phyloP scores from a whole-genome alignment of 30 jellyfish, hydroid and myxozoan species.

The Aurelia aurita region DNA sequence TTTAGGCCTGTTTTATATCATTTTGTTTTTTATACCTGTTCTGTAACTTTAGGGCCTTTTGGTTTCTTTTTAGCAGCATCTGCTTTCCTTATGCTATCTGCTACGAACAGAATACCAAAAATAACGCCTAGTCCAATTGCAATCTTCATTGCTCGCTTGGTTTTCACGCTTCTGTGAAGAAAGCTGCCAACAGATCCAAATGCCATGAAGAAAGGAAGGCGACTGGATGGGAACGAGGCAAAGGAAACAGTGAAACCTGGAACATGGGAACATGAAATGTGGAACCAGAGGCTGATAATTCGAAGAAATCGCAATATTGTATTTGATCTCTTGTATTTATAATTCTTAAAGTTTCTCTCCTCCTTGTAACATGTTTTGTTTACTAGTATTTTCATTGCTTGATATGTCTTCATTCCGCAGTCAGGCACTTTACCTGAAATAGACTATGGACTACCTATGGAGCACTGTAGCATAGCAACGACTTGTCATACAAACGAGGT shows the following conservation, averaged over 20 bases:
- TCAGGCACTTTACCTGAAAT: too few relatives aligned
- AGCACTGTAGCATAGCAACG: too few relatives aligned
- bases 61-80: conserved; percentile 57
- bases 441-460: too few relatives aligned
- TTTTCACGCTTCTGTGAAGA: conserved; percentile 19
- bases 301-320: too few relatives aligned
- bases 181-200: conserved; percentile 15
- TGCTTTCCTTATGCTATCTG: conserved; percentile 26
- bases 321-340: too few relatives aligned
- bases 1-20: neutral
- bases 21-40: conserved; percentile 8
- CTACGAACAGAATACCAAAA: conserved; percentile 26
- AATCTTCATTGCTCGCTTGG: conserved; percentile 57
- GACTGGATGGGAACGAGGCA: neutral
- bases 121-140: conserved; percentile 3
- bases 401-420: too few relatives aligned
- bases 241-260: neutral
- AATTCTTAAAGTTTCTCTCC: too few relatives aligned
- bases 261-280: too few relatives aligned
- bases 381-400: too few relatives aligned
- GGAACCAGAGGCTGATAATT: too few relatives aligned
- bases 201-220: conserved; percentile 32
- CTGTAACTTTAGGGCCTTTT: conserved; percentile 79
- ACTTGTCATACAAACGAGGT: too few relatives aligned
- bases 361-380: too few relatives aligned